Conservation (phyloP, 2,113 vertebrate species). For the Hyperopisus bebe region DNA sequence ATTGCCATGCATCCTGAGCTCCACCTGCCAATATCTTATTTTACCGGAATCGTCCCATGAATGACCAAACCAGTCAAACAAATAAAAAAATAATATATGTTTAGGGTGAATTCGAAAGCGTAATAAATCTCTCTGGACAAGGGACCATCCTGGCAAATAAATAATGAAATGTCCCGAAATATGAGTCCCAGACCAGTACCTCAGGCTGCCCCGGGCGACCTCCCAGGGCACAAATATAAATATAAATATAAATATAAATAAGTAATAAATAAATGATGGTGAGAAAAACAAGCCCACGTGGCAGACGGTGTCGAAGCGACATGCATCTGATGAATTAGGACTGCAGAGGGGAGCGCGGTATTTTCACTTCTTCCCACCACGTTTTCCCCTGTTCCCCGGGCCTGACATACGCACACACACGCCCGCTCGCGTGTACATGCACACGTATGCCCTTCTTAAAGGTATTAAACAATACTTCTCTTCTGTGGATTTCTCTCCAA, state of each 20-base stretch:
- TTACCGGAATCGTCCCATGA: background rate
- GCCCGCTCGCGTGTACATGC: background rate
- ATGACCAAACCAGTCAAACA: background rate
- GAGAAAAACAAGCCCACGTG: background rate
- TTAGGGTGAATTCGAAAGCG: background rate
- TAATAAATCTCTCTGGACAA: background rate
- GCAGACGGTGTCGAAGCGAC: background rate
- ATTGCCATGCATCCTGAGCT: background rate
- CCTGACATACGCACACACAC: background rate
- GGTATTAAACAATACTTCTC: background rate
- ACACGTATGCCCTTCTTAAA: too few species aligned
- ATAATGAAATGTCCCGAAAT: slow-evolving; percentile 6
- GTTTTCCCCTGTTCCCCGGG: background rate
- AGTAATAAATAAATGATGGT: slow-evolving; percentile 6
- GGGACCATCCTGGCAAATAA: background rate
- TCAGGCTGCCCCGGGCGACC: background rate
- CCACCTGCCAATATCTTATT: background rate
- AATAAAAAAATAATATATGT: background rate
- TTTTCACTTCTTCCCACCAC: background rate
- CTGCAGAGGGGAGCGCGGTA: background rate
- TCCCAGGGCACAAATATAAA: background rate
- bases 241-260: slow-evolving; percentile 10
- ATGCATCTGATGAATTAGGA: background rate
- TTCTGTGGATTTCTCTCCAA: background rate
- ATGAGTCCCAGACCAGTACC: background rate